These are phyloP conservation scores for Mustela nigripes DNA, from an alignment of 2,113 vertebrate species.

Conservation along the genomic window DNA sequence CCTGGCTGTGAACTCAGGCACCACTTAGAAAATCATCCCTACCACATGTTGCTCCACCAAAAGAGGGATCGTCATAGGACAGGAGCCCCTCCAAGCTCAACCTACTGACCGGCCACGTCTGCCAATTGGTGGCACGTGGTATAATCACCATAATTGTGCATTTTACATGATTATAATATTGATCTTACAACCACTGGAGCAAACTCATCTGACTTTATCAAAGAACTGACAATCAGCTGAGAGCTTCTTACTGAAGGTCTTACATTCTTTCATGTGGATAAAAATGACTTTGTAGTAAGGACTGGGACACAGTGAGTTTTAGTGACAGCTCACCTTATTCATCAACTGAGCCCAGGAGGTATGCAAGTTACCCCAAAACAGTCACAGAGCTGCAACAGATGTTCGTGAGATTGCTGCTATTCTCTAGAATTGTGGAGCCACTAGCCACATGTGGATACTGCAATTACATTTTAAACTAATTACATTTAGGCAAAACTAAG, in stretches of 20 bases:
- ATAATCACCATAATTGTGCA: background rate
- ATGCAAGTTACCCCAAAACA: background rate
- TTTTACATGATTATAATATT: background rate
- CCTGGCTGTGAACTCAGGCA: background rate
- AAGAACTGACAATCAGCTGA: background rate
- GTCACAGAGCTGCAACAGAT: background rate
- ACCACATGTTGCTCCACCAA: background rate
- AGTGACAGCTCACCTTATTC: background rate
- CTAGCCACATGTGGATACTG: background rate
- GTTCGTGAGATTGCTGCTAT: background rate
- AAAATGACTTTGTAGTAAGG: background rate
- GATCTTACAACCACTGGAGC: background rate
- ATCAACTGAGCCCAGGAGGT: background rate
- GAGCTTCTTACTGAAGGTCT: background rate
- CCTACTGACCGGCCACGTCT: fast-evolving
- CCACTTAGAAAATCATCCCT: background rate
- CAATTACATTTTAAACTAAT: background rate
- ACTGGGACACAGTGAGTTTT: background rate
- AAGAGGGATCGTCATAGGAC: fast-evolving
- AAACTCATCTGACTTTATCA: background rate
- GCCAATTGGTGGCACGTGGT: fast-evolving
- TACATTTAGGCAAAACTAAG: background rate
- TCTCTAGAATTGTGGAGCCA: background rate
- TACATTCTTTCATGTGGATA: background rate
- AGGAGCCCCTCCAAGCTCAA: background rate